These are phyloP conservation scores for Poicephalus gulielmi DNA, from an alignment of 2,113 vertebrate species.

Conservation along the genomic window DNA sequence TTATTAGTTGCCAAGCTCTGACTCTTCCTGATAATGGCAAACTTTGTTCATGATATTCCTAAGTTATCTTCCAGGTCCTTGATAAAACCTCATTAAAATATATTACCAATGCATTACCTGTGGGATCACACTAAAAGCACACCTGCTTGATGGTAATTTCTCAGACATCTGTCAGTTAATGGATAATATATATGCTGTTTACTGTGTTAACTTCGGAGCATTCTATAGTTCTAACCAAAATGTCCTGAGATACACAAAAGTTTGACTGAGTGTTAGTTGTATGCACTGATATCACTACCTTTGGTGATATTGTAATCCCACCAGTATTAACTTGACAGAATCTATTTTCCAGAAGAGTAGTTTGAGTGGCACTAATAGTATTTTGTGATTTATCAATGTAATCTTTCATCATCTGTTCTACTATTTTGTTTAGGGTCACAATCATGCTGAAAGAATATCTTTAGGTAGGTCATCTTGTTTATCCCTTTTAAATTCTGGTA, in stretches of 20 bases:
- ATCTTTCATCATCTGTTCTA: background rate
- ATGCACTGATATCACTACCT: background rate
- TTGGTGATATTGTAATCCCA: background rate
- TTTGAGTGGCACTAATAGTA: background rate
- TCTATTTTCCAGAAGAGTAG: background rate
- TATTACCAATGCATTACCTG: background rate
- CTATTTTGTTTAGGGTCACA: background rate
- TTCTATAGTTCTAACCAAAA: background rate
- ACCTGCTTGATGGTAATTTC: background rate
- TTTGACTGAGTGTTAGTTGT: background rate
- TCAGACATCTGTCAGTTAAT: background rate
- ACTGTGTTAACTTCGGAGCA: background rate
- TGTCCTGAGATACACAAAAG: background rate
- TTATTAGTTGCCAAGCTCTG: background rate
- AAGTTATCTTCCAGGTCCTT: background rate
- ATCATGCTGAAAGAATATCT: background rate
- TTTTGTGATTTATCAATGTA: background rate
- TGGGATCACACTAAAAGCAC: background rate
- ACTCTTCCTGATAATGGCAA: background rate
- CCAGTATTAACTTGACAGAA: background rate
- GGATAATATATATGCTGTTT: background rate
- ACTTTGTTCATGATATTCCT: background rate
- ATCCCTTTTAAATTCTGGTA: background rate
- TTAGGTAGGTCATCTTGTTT: background rate
- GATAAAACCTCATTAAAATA: background rate